Conservation (phyloP, 2,797 vertebrate species). For the Nannoperca australis region DNA sequence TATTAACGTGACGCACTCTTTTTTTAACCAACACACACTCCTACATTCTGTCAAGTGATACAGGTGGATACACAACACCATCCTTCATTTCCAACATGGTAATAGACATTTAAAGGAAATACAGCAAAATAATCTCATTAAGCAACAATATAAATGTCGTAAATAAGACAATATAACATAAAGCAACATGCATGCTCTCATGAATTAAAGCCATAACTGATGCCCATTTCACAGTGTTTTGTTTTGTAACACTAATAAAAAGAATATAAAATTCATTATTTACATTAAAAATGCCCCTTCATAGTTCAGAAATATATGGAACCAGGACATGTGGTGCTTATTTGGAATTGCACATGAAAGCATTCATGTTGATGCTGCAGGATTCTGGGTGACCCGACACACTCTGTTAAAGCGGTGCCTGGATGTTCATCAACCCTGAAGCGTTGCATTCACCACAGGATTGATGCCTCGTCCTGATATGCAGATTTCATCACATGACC, state of each 20-base stretch:
- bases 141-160: slow-evolving; percentile 30
- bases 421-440: slow-evolving; percentile 19
- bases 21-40: slow-evolving; percentile 42
- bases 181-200: slow-evolving; percentile 29
- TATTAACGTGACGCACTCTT: slow-evolving; percentile 49
- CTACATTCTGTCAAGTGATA: slow-evolving; percentile 39
- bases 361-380: slow-evolving; percentile 16
- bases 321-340: slow-evolving; percentile 40
- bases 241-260: slow-evolving; percentile 21
- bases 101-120: slow-evolving; percentile 26
- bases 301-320: slow-evolving; percentile 20
- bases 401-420: neutral
- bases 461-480: neutral
- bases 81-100: slow-evolving; percentile 28
- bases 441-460: slow-evolving; percentile 4
- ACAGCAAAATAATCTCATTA: slow-evolving; percentile 48
- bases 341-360: slow-evolving; percentile 28
- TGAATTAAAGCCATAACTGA: slow-evolving; percentile 9
- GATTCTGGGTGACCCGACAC: slow-evolving; percentile 8
- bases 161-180: slow-evolving; percentile 18
- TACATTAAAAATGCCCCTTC: slow-evolving; percentile 49
- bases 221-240: neutral
- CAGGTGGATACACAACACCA: slow-evolving; percentile 10
- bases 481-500: slow-evolving; percentile 1
- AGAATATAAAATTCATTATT: slow-evolving; percentile 46